phyloP scores from a whole-genome alignment of 2,888 invertebrate genomes.

The Drosophila vallismaia region DNA sequence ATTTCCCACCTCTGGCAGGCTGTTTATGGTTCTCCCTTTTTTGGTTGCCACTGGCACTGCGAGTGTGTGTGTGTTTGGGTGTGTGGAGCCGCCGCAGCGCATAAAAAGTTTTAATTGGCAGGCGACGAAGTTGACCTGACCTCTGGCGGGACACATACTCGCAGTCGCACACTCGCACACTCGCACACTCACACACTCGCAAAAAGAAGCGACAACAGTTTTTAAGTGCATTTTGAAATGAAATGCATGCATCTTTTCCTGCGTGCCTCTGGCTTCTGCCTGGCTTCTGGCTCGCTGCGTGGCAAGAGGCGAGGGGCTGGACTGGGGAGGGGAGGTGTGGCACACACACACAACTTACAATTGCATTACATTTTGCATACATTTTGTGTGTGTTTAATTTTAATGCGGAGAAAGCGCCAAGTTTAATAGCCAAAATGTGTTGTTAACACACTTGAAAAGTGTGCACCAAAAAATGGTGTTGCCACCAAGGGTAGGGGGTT shows the following conservation, averaged over 20 bases:
- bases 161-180: neutral
- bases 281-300: too few species aligned
- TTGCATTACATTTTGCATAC: constrained; percentile 55
- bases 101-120: constrained; percentile 76
- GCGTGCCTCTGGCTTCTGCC: neutral
- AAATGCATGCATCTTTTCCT: constrained; percentile 47
- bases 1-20: constrained; percentile 7
- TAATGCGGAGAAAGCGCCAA: constrained; percentile 35
- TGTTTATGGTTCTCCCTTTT: constrained; percentile 6
- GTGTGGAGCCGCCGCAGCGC: constrained; percentile 55
- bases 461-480: neutral
- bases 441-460: constrained; percentile 29
- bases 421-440: constrained; percentile 50
- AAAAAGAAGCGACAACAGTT: constrained; percentile 40
- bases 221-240: constrained; percentile 71
- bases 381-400: constrained; percentile 39
- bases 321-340: too few species aligned
- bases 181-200: neutral
- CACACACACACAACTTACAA: constrained; percentile 44
- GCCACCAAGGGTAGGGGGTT: neutral
- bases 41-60: too few species aligned
- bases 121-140: constrained; percentile 77
- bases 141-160: constrained; percentile 53
- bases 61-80: constrained; percentile 13
- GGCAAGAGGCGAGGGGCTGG: too few species aligned